phyloP scores from a whole-genome alignment of 1,140 invertebrate genomes.

The Ericerus pela region DNA sequence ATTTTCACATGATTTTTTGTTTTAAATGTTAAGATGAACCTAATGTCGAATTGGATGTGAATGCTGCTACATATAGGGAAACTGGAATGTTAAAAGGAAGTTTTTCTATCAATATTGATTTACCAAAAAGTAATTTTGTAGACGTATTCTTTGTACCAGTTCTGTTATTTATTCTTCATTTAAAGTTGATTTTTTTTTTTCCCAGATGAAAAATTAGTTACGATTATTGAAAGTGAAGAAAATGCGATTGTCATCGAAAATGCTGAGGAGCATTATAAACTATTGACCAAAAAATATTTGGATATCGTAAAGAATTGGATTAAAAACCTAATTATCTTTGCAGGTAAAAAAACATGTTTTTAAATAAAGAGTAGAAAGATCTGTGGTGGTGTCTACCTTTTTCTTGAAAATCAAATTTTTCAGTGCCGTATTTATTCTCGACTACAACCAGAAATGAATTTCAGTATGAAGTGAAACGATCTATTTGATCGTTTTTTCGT shows the following conservation, averaged over 20 bases:
- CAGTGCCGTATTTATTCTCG: no score
- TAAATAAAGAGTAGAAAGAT: no score
- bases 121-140: not conserved
- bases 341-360: constrained; percentile 20
- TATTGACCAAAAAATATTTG: constrained; percentile 26
- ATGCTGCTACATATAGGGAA: constrained; percentile 20
- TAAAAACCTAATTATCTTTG: constrained; percentile 22
- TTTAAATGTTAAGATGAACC: no score
- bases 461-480: not conserved
- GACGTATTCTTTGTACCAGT: not conserved
- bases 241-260: constrained; percentile 27
- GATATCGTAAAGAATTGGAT: constrained; percentile 27
- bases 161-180: not conserved
- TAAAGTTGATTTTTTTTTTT: not conserved
- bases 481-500: not conserved
- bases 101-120: constrained; percentile 17
- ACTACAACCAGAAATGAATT: not conserved
- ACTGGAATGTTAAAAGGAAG: constrained; percentile 21
- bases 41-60: constrained; percentile 16
- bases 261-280: constrained; percentile 23
- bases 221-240: constrained; percentile 25
- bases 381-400: no score
- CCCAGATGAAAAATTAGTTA: not conserved
- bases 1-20: no score
- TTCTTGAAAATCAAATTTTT: no score